These are phyloP conservation scores for Agraylea sexmaculata DNA, from an alignment of 1,140 invertebrate genomes.

Conservation along the genomic window DNA sequence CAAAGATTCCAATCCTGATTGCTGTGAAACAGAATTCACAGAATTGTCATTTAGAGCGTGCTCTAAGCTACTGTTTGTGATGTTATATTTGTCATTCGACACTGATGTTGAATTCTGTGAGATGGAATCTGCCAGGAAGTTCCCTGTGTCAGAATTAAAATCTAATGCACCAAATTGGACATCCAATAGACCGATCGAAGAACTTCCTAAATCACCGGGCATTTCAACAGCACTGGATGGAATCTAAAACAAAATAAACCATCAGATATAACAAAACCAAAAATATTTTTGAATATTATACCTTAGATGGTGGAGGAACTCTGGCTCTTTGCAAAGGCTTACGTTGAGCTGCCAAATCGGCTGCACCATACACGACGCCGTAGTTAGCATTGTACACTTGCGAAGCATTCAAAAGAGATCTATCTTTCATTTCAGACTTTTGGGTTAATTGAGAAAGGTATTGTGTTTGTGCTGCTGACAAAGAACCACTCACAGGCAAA, in stretches of 20 bases:
- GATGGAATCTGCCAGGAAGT: constrained; percentile 27
- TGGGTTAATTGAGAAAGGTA: constrained; percentile 59
- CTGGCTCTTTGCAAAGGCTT: constrained; percentile 66
- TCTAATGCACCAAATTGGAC: constrained; percentile 90
- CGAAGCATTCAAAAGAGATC: background rate
- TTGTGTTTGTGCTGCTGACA: constrained; percentile 59
- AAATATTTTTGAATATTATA: constrained; percentile 22
- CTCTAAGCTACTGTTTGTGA: constrained; percentile 11
- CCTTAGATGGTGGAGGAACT: constrained; percentile 81
- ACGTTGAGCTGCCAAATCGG: constrained; percentile 36
- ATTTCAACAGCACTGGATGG: constrained; percentile 90
- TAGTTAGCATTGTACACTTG: constrained; percentile 30
- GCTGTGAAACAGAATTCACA: constrained; percentile 2
- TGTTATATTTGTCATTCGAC: too few species aligned
- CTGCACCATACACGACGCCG: constrained; percentile 29
- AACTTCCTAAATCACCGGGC: constrained; percentile 71
- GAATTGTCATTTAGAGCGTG: constrained; percentile 12
- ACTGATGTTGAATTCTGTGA: constrained; percentile 11
- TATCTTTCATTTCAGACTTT: constrained; percentile 39
- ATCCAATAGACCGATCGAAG: constrained; percentile 67
- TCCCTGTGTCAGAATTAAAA: constrained; percentile 57
- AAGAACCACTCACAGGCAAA: constrained; percentile 35
- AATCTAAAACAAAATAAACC: constrained; percentile 45
- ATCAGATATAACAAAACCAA: background rate
- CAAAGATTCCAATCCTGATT: constrained; percentile 8